These are phyloP conservation scores for Nephrotoma appendiculata DNA, from an alignment of 2,888 invertebrate species.

Conservation along the genomic window DNA sequence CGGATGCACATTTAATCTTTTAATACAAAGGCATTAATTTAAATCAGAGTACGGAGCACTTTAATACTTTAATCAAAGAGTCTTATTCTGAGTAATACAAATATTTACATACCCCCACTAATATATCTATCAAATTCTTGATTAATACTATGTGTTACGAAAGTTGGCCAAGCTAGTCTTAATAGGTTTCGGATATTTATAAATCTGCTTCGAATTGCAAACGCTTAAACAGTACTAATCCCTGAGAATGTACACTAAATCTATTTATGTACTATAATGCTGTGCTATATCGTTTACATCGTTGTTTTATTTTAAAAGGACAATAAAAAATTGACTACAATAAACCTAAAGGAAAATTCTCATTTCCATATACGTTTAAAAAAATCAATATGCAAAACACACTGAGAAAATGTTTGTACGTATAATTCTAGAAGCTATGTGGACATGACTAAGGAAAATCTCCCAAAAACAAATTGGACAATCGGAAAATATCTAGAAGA, in stretches of 20 bases:
- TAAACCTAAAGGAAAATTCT: not conserved
- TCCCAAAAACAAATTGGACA: not conserved
- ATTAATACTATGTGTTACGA: too few species aligned
- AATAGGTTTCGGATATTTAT: too few species aligned
- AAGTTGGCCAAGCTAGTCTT: too few species aligned
- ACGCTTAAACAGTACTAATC: not conserved
- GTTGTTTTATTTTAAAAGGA: not conserved
- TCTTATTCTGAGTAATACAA: too few species aligned
- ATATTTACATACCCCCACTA: too few species aligned
- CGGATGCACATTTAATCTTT: too few species aligned
- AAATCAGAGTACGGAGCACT: too few species aligned
- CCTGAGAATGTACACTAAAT: not conserved
- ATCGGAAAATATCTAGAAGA: not conserved
- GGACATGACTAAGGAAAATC: not conserved
- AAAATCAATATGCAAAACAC: not conserved
- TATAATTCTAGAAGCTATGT: not conserved
- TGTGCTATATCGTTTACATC: not conserved
- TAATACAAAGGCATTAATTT: too few species aligned
- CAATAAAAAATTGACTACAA: not conserved
- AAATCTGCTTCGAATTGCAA: too few species aligned
- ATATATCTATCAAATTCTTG: too few species aligned
- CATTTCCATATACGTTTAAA: not conserved
- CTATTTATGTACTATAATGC: not conserved
- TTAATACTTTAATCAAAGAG: too few species aligned
- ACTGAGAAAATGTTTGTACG: not conserved